Evolutionary conservation across 1,140 invertebrate species (phyloP).

Genomic region (Babylonia areolata): DNA sequence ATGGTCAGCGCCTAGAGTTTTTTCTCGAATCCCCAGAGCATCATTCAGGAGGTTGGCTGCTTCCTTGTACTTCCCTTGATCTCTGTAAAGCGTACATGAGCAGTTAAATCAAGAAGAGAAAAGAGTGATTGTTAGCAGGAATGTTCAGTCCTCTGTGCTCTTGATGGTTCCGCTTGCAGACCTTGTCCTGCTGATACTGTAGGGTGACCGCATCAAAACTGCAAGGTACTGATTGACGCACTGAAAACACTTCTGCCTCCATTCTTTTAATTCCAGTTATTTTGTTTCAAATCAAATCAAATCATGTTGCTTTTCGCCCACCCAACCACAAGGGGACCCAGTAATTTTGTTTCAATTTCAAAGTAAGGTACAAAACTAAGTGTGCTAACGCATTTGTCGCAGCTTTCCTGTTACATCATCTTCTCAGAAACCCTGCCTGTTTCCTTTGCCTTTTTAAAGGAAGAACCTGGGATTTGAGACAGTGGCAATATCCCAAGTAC

Average conservation of each 20-base stretch:
- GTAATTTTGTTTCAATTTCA: too few species aligned
- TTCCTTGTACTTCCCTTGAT: conserved; percentile 99
- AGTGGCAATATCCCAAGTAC: too few species aligned
- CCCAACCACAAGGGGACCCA: too few species aligned
- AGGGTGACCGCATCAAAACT: neutral
- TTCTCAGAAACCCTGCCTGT: too few species aligned
- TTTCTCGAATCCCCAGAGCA: conserved; percentile 97
- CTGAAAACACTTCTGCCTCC: neutral
- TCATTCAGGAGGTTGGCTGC: conserved; percentile 99
- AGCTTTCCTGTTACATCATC: too few species aligned
- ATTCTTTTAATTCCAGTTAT: neutral
- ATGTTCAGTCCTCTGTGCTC: neutral
- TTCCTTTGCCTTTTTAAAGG: too few species aligned
- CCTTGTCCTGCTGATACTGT: neutral
- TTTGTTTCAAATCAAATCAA: too few species aligned
- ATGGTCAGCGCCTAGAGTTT: conserved; percentile 98
- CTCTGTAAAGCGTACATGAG: conserved; percentile 73
- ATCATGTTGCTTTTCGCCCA: too few species aligned
- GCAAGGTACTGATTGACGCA: neutral
- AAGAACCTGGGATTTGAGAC: too few species aligned
- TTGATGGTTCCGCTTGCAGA: too few species aligned
- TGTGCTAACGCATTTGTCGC: too few species aligned
- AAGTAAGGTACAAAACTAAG: too few species aligned
- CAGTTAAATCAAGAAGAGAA: neutral
- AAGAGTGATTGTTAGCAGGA: neutral